These are phyloP conservation scores for Drosophila mimetica DNA, from an alignment of 2,888 invertebrate genomes.

Conservation along the genomic window DNA sequence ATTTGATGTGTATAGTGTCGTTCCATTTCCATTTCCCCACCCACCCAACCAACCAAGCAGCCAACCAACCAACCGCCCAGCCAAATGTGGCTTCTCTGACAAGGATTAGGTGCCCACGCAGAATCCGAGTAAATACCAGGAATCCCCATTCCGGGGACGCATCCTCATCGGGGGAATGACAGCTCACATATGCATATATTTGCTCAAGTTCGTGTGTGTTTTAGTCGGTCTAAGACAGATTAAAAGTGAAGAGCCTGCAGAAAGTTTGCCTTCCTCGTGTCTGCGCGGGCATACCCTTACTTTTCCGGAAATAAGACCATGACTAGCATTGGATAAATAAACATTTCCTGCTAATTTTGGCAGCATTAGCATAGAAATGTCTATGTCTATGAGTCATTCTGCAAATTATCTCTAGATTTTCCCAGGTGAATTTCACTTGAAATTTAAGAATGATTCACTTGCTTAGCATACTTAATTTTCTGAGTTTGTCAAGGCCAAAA, in stretches of 20 bases:
- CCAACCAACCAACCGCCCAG: constrained; percentile 16
- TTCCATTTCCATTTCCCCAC: constrained; percentile 23
- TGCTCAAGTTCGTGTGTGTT: constrained; percentile 45
- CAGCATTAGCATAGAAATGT: constrained; percentile 14
- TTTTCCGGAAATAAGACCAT: not conserved
- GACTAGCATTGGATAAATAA: constrained; percentile 9
- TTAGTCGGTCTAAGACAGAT: constrained; percentile 67
- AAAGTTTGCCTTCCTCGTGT: constrained; percentile 42
- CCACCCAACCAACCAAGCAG: not conserved
- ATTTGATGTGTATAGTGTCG: constrained; percentile 66
- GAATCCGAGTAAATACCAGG: constrained; percentile 45
- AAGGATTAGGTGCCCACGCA: constrained; percentile 67
- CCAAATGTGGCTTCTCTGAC: constrained; percentile 69
- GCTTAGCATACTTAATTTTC: not conserved
- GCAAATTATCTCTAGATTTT: not conserved
- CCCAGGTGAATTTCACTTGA: not conserved
- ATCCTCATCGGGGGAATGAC: constrained; percentile 31
- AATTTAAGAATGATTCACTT: not conserved
- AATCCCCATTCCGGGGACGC: constrained; percentile 36
- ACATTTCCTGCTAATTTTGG: constrained; percentile 24
- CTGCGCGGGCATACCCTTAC: constrained; percentile 16
- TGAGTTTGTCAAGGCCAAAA: not conserved
- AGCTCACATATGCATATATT: constrained; percentile 57
- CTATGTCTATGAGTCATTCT: constrained; percentile 6
- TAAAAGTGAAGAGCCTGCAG: constrained; percentile 71